These are phyloP conservation scores for Microtus oregoni DNA, from an alignment of 2,113 vertebrate species.

Conservation along the genomic window DNA sequence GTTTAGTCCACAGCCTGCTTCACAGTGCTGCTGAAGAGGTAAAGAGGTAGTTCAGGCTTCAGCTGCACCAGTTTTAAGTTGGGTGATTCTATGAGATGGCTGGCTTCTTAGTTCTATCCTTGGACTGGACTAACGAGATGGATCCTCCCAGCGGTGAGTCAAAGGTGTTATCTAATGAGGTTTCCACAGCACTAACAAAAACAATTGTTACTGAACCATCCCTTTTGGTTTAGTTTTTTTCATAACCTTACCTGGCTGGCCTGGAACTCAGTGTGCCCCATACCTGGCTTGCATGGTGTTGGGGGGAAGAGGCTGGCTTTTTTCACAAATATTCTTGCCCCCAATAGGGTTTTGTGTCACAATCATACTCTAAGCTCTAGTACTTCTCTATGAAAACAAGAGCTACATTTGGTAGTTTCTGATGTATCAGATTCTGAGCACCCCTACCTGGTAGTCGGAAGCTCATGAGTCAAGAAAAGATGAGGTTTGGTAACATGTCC, in stretches of 20 bases:
- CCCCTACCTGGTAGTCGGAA: background rate
- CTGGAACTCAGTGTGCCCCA: background rate
- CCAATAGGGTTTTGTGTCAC: background rate
- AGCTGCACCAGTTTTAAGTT: background rate
- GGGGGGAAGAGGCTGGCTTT: too few species aligned
- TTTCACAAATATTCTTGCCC: background rate
- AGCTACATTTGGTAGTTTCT: background rate
- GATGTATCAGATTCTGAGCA: background rate
- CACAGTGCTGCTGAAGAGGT: background rate
- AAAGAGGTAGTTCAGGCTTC: background rate
- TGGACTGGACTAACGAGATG: background rate
- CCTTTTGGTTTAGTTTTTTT: background rate
- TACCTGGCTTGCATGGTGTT: background rate
- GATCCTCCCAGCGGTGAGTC: background rate
- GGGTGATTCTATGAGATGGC: background rate
- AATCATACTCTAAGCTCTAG: background rate
- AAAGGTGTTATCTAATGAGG: background rate
- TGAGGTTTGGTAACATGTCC: background rate
- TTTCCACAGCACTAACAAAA: background rate
- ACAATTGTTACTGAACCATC: background rate
- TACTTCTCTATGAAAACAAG: slow-evolving; percentile 16
- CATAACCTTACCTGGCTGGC: too few species aligned
- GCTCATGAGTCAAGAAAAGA: background rate
- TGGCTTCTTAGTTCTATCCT: background rate
- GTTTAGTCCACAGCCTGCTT: background rate